Evolutionary conservation across 1,140 invertebrate genomes (phyloP), one percentile per base, ranked within the genome.

Genomic region (Aphaenogaster floridana): DNA sequence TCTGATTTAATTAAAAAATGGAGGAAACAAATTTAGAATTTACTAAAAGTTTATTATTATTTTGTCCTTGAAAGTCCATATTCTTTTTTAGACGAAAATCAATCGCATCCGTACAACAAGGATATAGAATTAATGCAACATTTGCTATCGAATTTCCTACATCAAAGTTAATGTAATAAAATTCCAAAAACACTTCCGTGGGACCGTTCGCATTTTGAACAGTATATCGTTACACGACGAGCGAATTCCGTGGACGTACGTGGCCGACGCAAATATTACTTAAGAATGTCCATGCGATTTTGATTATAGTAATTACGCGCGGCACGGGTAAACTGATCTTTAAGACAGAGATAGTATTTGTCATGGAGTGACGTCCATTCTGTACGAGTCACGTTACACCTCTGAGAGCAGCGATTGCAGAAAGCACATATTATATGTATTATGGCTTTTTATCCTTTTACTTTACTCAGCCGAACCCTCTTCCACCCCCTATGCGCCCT

Each of bases 301-400:
- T 69, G 78, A 93, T 93, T 92, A 93, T 89, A 89, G 93, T 93
- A 93, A 93, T 94, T 90, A 92, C 86, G 68, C 85, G 86, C 87
- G 76, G 90, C 89, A 90, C 92, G 91, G 87, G 91, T 93, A 93
- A 94, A 92, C 90, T 91, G 91, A 83, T 93, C 88, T 94, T 94
- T 92, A 92, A 92, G 81, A 90, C 86, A 72, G 68, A 76, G 79
- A 91, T 91, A 89, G 86, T 92, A 92, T 93, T 93, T 84, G 45
- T 90, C 87, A 87, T 91, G 87, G 64, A 94, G 88, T 91, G 88
- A 91, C 87, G 88, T 93, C 80, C 79, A 42, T n/a, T 66, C 48
- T 74, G 74, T 87, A 87, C 88, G 86, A 93, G 91, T 91, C 92
- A 74, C 88, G 92, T 91, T 90, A 91, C 90, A 88, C 88, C 87